These are phyloP conservation scores for Microcebus jonahi DNA, from an alignment of 2,113 vertebrate species.

Conservation along the genomic window DNA sequence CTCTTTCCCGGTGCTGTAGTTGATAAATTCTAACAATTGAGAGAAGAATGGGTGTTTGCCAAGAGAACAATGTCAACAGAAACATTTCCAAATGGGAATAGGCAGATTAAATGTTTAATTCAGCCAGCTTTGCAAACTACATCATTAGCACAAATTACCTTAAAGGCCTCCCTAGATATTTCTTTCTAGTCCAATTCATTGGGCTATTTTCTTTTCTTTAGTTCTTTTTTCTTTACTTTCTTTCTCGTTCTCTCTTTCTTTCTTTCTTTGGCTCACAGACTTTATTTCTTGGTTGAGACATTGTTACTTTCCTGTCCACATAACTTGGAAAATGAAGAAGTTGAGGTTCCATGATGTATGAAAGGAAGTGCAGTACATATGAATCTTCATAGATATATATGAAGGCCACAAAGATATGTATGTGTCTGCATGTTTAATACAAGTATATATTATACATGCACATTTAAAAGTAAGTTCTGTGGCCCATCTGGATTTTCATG, in stretches of 20 bases:
- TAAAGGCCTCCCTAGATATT: not conserved
- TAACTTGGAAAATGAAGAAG: slow-evolving; percentile 18
- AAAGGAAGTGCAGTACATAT: slow-evolving; percentile 56
- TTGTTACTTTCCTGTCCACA: not conserved
- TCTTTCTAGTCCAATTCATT: not conserved
- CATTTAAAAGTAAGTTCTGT: slow-evolving; percentile 11
- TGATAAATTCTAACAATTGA: slow-evolving; percentile 34
- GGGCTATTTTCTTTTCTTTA: not conserved
- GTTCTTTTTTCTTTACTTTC: not conserved
- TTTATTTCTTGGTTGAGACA: not conserved
- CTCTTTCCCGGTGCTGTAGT: not conserved
- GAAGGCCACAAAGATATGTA: not conserved
- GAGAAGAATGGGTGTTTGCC: slow-evolving; percentile 18
- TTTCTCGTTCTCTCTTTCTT: too few species aligned
- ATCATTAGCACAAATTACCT: slow-evolving; percentile 22
- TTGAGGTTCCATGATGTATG: slow-evolving; percentile 49
- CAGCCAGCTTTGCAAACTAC: slow-evolving; percentile 15
- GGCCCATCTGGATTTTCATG: slow-evolving; percentile 42
- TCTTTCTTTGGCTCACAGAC: not conserved
- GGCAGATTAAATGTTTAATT: slow-evolving; percentile 51
- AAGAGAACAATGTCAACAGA: slow-evolving; percentile 36
- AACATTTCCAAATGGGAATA: slow-evolving; percentile 48
- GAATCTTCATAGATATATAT: slow-evolving; percentile 28
- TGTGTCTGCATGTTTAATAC: not conserved
- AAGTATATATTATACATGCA: not conserved